Evolutionary conservation across 2,797 vertebrate genomes (phyloP).

Genomic region (Poecilia velifera): DNA sequence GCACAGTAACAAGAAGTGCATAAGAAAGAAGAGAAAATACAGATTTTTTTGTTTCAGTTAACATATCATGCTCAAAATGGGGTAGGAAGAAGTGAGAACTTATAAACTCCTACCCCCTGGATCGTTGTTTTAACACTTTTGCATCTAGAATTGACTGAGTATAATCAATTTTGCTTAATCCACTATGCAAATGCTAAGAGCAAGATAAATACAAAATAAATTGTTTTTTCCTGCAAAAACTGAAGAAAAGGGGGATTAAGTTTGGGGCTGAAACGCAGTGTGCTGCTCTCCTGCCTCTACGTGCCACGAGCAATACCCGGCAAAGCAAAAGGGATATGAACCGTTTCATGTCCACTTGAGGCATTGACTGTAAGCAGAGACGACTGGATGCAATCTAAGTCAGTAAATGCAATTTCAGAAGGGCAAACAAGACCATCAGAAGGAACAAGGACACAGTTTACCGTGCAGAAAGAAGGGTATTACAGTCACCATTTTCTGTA

Average conservation of each 20-base stretch:
- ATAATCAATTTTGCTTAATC: background rate
- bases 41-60: too few species aligned
- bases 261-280: conserved; percentile 65
- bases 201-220: conserved; percentile 18
- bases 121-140: conserved; percentile 14
- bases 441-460: conserved; percentile 37
- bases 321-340: conserved; percentile 52
- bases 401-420: conserved; percentile 65
- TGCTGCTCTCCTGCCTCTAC: conserved; percentile 54
- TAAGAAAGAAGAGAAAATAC: too few species aligned
- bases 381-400: conserved; percentile 71
- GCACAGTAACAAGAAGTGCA: too few species aligned
- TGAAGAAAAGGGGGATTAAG: conserved; percentile 6
- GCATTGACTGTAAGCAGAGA: conserved; percentile 76
- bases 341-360: conserved; percentile 72
- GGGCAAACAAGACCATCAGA: conserved; percentile 42
- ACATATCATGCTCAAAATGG: too few species aligned
- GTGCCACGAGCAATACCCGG: conserved; percentile 61
- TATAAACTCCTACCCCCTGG: too few species aligned
- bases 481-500: conserved; percentile 11
- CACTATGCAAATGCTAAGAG: background rate
- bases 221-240: conserved; percentile 69
- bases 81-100: too few species aligned
- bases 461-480: conserved; percentile 22
- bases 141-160: background rate